Conservation (phyloP, 2,888 invertebrate genomes). For the Nomada ruficornis region DNA sequence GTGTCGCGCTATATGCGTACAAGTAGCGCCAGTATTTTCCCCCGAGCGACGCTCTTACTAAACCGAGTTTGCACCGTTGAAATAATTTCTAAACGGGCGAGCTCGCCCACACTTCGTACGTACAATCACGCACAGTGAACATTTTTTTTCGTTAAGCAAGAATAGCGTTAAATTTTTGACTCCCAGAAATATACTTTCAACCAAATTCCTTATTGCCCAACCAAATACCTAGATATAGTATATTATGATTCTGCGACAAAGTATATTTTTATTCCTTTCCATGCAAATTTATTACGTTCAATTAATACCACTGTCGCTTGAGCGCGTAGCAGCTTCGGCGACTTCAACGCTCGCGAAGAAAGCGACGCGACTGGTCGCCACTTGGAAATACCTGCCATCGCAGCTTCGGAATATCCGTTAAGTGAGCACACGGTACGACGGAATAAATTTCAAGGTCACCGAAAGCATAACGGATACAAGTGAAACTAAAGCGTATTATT, state of each 20-base stretch:
- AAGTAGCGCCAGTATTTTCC: conserved; percentile 23
- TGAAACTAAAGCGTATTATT: conserved; percentile 44
- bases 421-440: conserved; percentile 11
- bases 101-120: neutral
- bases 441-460: conserved; percentile 52
- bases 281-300: neutral
- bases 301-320: neutral
- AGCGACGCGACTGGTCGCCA: conserved; percentile 1
- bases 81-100: conserved; percentile 13
- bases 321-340: neutral
- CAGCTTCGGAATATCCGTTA: conserved; percentile 30
- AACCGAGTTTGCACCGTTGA: neutral
- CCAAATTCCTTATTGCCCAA: too few relatives aligned
- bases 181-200: too few relatives aligned
- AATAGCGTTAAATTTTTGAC: too few relatives aligned
- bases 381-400: neutral
- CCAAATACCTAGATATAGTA: too few relatives aligned
- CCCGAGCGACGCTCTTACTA: neutral
- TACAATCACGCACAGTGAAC: too few relatives aligned
- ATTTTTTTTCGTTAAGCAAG: too few relatives aligned
- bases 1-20: conserved; percentile 22
- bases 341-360: conserved; percentile 36
- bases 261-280: neutral
- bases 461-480: conserved; percentile 48
- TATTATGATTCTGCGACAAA: too few relatives aligned